Conservation (phyloP, 2,113 vertebrate genomes). For the Heteronetta atricapilla region DNA sequence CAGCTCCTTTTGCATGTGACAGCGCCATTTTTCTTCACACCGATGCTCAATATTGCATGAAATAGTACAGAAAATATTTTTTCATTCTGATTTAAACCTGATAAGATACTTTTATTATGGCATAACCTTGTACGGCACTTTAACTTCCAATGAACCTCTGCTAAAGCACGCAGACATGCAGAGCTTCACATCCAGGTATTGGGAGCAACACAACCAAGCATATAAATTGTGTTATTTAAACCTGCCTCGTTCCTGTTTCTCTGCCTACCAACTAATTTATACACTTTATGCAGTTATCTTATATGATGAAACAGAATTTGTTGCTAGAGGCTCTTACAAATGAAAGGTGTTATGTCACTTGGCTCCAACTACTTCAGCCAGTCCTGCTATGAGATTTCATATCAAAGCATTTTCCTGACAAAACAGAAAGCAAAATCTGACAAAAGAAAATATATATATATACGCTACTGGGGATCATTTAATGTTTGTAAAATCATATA, state of each 20-base stretch:
- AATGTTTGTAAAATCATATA: neutral
- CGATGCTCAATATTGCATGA: neutral
- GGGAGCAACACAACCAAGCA: neutral
- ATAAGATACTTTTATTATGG: neutral
- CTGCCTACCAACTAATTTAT: neutral
- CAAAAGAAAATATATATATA: neutral
- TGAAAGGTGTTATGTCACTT: neutral
- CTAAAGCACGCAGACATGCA: neutral
- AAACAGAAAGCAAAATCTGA: neutral
- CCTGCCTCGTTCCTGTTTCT: neutral
- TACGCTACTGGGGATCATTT: neutral
- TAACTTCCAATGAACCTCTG: neutral
- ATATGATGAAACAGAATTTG: neutral
- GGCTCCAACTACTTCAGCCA: neutral
- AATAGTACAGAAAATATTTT: neutral
- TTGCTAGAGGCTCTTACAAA: neutral
- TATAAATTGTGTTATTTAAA: neutral
- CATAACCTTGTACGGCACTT: neutral
- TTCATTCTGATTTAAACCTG: neutral
- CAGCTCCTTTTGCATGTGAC: neutral
- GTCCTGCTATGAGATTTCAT: neutral
- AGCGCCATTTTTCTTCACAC: neutral
- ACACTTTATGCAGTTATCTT: neutral
- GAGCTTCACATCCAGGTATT: neutral
- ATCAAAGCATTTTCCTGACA: neutral